Evolutionary conservation across 1,140 invertebrate genomes (phyloP), one percentile per base, ranked within the genome.

Genomic region (Carcinoscorpius rotundicauda): DNA sequence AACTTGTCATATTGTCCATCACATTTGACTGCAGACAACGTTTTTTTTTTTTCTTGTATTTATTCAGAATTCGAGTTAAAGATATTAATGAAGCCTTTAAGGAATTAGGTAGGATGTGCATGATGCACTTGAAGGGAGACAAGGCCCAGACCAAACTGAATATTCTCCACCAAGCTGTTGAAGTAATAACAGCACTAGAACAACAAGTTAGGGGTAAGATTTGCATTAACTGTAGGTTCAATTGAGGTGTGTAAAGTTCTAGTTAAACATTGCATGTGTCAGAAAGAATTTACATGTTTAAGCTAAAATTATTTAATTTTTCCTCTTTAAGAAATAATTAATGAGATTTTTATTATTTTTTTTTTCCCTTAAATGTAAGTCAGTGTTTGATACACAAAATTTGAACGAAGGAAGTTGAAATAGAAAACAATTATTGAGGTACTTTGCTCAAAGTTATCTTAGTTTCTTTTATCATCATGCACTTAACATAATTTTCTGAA

Each of bases 51-150:
- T 55, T 55, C 53, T 55, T 55, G 53, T 8, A 55, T n/a, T 55
- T 29, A 9, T 73, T 6, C 75, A 83, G 83, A 73, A 79, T 85
- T 60, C 78, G 83, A 66, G 83, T 85, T 48, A 75, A 82, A 62
- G 83, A 85, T 73, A 85, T 85, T 64, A 85, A 85, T 72, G 82
- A 83, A 75, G 83, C 83, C 52, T 85, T 85, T 74, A 85, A 85
- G 73, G 83, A 85, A 73, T 75, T 85, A 51, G 83, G 83, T 61
- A 77, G 80, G 65, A 83, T 85, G 82, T 81, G 82, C 65, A 78
- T 80, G 61, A 75, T 83, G 58, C 83, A 85, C 73, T 69, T 78
- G 57, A 77, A 79, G 65, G 79, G 74, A 59, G 82, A 81, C 70
- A 83, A 83, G 72, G 80, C 81, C 49, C 78, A 82, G 64, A 85